Base-by-base conservation (phyloP, 1,140 invertebrate genomes). In the Drosophila nigromelanica region DNA sequence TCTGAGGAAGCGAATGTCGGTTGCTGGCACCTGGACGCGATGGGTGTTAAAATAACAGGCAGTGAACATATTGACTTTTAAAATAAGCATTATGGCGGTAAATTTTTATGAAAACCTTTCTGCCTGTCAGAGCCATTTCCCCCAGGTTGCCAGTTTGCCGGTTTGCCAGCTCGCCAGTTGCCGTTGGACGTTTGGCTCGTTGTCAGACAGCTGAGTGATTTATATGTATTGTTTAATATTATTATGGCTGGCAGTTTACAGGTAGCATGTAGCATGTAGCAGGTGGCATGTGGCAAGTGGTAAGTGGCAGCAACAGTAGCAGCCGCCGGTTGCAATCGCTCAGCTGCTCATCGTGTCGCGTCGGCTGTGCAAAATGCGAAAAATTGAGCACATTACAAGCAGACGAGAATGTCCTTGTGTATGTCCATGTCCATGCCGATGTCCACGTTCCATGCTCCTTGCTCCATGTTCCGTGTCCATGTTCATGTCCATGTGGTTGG, bases 191-290 rank as follows among this genome's bases (percentile, higher is more conserved):
- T 62, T 74, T 76, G 73, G 70, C 70, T 73, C 63, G 63, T 73
- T 67, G 51, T 72, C 82, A 75, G 81, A 86, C 82, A 86, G 78
- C 78, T 86, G 81, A 86, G 81, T 86, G 81, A 86, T 86, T 86
- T 86, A 86, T 86, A 86, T 87, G 76, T 86, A 86, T 86, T 86
- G 81, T 86, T 86, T 86, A 86, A 87, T 87, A 86, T 86, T 86
- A 86, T 86, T 86, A 86, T 69, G 78, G 82, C 82, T 86, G 81
- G 66, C 81, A 86, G 81, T 67, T 85, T 81, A 78, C 74, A 70
- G 59, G 42, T 35, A 60, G 43, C 24, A 15, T 11, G 40, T 47
- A 12, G 37, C 62, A 59, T n/a, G 45, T 64, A 7, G 56, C 21
- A 47, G 4, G 18, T 43, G 55, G 39, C 54, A 35, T 0, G 18